phyloP scores from a whole-genome alignment of 2,888 invertebrate species.

The Aethes cnicana region DNA sequence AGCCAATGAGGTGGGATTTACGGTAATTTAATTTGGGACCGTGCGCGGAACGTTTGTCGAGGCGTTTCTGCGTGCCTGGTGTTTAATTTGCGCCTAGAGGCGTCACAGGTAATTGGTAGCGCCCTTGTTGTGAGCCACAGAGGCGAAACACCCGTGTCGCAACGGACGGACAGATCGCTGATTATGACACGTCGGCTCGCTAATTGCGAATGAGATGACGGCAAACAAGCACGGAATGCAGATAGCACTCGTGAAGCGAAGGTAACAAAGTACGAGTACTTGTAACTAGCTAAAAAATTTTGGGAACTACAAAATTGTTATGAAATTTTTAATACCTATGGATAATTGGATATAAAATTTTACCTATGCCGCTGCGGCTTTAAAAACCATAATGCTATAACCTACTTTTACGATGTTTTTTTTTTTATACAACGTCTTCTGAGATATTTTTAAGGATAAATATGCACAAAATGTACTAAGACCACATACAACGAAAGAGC shows the following conservation, averaged over 20 bases:
- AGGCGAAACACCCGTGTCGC: background rate
- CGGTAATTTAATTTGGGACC: slow-evolving; percentile 50
- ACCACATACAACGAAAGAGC: background rate
- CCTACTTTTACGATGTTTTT: too few species aligned
- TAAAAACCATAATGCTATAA: too few species aligned
- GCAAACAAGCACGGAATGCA: background rate
- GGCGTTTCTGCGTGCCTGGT: slow-evolving; percentile 18
- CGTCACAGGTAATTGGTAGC: slow-evolving; percentile 16
- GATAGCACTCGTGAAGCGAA: background rate
- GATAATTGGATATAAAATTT: too few species aligned
- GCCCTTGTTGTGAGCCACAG: slow-evolving; percentile 4
- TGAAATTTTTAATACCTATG: too few species aligned
- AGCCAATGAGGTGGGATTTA: slow-evolving; percentile 45
- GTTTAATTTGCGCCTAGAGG: slow-evolving; percentile 20
- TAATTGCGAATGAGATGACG: background rate
- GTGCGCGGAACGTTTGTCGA: slow-evolving; percentile 11
- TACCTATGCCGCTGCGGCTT: too few species aligned
- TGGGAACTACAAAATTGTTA: too few species aligned
- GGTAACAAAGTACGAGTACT: background rate
- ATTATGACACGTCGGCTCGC: background rate
- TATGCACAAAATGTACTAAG: background rate
- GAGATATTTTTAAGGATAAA: too few species aligned
- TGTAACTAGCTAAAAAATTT: too few species aligned
- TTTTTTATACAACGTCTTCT: too few species aligned
- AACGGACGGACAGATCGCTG: background rate